Evolutionary conservation across 2,113 vertebrate species (phyloP), one percentile per base, ranked within the genome.

Genomic region (Trematocara nigrifrons): DNA sequence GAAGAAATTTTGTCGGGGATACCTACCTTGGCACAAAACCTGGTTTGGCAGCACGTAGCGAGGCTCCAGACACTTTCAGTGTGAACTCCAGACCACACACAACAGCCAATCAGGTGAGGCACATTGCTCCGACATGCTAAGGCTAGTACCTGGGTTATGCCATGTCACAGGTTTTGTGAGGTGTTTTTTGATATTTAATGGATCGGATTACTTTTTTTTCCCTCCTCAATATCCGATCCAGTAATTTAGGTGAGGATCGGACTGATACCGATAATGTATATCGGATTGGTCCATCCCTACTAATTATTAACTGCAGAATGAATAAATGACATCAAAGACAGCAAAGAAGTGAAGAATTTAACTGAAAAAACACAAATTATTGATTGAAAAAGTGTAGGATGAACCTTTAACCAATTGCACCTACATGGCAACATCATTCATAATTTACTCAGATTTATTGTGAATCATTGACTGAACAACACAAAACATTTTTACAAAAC

Each of bases 131-230:
- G 1, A 61, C 15, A 18, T 61, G 29, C 15, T 33, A 6, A 33
- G 57, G 56, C 56, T 29, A 15, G 12, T 56, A 56, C 54, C 22
- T 29, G 22, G 54, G 54, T 57, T 57, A 16, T 2, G 9, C 15
- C 29, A 61, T 18, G 29, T 61, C 0, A 2, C 9, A 61, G 5
- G 57, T 35, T 61, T 61, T 10, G 29, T 61, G 57, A 61, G 9
- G 57, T 1, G 18, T 35, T 61, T 61, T 61, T 1, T 0, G 15
- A 61, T 18, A 61, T 35, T 61, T 61, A 61, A 61, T 35, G 29
- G 1, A 1, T 61, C 1, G 1, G 57, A 35, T 61, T 61, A 10
- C 15, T 33, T 18, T 61, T 61, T 18, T 61, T 61, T 0, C 0
- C 57, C 31, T 35, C 31, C 57, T 18, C 9, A 1, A 35, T 61